Evolutionary conservation across 2,888 invertebrate genomes (phyloP).

Genomic region (Notodonta ziczac): DNA sequence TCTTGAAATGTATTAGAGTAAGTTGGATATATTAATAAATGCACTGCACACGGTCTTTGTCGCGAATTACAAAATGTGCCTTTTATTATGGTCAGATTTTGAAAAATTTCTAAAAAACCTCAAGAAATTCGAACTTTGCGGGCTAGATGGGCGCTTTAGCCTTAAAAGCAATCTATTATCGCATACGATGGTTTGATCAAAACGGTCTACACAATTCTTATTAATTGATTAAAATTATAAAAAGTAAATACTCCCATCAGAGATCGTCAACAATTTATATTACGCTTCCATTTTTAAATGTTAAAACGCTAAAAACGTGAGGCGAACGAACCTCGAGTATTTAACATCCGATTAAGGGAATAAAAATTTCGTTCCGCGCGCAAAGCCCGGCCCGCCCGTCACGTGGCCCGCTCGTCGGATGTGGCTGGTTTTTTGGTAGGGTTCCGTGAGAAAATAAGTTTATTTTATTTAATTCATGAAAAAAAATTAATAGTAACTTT

Average conservation of each 20-base stretch:
- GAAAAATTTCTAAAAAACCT: no score
- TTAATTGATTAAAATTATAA: not conserved
- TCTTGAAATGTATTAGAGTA: no score
- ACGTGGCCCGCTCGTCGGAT: not conserved
- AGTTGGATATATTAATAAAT: no score
- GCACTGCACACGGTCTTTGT: no score
- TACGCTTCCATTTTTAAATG: not conserved
- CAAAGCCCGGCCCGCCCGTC: not conserved
- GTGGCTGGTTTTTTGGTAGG: not conserved
- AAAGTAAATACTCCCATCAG: not conserved
- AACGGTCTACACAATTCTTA: no score
- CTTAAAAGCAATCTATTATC: not conserved
- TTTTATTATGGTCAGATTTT: no score
- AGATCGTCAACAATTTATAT: constrained; percentile 1
- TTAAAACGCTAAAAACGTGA: constrained; percentile 3
- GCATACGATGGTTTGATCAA: no score
- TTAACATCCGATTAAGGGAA: constrained; percentile 10
- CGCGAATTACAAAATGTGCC: no score
- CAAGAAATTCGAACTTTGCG: no score
- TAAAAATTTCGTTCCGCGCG: constrained; percentile 1
- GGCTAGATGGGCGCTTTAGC: no score
- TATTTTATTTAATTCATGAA: no score
- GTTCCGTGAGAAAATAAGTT: not conserved
- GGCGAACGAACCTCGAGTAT: constrained; percentile 4
- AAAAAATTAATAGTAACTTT: no score